Conservation (phyloP, 2,797 vertebrate genomes). For the Eutrigla gurnardus region DNA sequence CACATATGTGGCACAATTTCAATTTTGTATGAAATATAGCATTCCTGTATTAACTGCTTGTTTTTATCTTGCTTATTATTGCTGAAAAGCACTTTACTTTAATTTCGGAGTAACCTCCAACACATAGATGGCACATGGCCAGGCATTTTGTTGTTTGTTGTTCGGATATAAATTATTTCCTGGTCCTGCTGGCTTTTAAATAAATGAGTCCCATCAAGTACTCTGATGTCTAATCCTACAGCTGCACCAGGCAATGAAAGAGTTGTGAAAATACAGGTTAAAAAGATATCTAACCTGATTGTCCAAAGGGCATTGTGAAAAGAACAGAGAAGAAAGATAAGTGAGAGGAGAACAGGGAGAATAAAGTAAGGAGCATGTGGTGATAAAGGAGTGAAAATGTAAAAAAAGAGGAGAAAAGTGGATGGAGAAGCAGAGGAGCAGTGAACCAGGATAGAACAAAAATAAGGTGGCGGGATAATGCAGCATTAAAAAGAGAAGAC, state of each 20-base stretch:
- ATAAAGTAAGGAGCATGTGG: too few relatives aligned
- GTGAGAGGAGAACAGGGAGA: background rate
- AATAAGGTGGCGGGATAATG: too few relatives aligned
- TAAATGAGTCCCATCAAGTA: background rate
- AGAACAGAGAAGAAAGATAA: background rate
- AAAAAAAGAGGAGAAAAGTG: background rate
- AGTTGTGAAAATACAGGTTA: slow-evolving; percentile 30
- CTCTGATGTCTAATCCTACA: background rate
- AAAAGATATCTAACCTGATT: slow-evolving; percentile 4
- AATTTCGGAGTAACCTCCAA: background rate
- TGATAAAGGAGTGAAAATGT: background rate
- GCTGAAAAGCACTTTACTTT: background rate
- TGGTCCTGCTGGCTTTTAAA: background rate
- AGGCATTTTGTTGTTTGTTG: background rate
- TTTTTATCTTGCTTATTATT: background rate
- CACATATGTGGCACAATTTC: background rate
- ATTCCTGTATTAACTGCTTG: background rate
- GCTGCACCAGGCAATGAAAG: background rate
- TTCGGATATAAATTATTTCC: background rate
- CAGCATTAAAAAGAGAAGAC: background rate
- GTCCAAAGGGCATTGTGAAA: slow-evolving; percentile 7
- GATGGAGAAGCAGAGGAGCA: background rate
- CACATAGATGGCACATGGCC: background rate
- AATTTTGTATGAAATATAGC: background rate
- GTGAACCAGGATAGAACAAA: background rate